Conservation (phyloP, 2,888 invertebrate species). For the Mimumesa dahlbomi region DNA sequence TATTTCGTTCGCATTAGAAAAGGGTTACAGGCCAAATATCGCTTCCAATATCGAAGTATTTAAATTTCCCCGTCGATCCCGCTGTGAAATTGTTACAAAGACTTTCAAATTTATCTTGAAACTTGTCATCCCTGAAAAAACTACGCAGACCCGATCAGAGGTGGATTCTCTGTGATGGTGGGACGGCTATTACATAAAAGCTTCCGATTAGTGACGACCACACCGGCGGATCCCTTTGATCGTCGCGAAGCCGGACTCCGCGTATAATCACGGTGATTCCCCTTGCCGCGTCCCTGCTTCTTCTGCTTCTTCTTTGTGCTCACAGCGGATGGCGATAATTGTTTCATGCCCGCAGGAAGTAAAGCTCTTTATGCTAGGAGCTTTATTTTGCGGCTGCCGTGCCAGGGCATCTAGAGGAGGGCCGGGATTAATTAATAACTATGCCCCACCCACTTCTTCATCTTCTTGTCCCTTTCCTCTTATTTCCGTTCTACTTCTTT, state of each 20-base stretch:
- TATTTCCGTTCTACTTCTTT: neutral
- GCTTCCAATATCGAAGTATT: neutral
- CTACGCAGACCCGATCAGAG: conserved; percentile 48
- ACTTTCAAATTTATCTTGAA: conserved; percentile 50
- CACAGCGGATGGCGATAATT: conserved; percentile 68
- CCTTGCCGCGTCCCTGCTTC: conserved; percentile 45
- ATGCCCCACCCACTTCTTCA: conserved; percentile 44
- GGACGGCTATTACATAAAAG: conserved; percentile 58
- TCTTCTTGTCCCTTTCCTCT: conserved; percentile 36
- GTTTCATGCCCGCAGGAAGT: conserved; percentile 69
- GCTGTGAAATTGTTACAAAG: conserved; percentile 17
- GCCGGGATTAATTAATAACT: conserved; percentile 75
- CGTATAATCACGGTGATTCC: conserved; percentile 62
- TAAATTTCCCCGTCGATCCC: neutral
- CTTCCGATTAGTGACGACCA: conserved; percentile 61
- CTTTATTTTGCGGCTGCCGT: conserved; percentile 71
- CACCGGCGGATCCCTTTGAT: conserved; percentile 66
- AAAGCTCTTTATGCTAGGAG: conserved; percentile 69
- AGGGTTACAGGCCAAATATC: too few species aligned
- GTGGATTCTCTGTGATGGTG: conserved; percentile 25
- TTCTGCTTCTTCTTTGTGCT: conserved; percentile 58
- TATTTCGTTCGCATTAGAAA: neutral
- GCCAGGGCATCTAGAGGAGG: conserved; percentile 57
- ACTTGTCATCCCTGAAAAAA: conserved; percentile 39
- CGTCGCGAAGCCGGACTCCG: conserved; percentile 64